Conservation (phyloP, 30 jellyfish, hydroid and myxozoan genomes). For the Cassiopea andromeda region DNA sequence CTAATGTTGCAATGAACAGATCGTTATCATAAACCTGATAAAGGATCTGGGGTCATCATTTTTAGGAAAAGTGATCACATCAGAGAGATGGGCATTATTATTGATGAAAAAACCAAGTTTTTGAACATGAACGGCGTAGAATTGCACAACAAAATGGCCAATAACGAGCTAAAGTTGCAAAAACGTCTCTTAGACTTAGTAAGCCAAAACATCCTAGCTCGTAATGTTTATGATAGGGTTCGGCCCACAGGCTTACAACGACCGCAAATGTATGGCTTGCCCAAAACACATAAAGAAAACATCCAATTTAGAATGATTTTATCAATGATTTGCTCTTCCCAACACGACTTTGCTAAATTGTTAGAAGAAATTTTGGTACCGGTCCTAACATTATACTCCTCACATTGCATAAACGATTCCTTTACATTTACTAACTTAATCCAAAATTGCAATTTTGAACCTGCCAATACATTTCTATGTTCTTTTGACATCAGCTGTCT, state of each 20-base stretch:
- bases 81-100: neutral
- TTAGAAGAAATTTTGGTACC: constrained; percentile 27
- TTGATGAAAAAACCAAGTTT: constrained; percentile 7
- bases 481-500: constrained; percentile 38
- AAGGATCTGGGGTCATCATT: neutral
- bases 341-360: constrained; percentile 37
- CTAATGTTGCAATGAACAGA: neutral
- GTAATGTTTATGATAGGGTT: constrained; percentile 30
- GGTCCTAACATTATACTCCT: neutral
- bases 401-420: constrained; percentile 19
- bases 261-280: constrained; percentile 34
- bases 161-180: constrained; percentile 21
- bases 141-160: constrained; percentile 3
- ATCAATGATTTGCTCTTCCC: constrained; percentile 40
- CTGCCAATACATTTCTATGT: constrained; percentile 3
- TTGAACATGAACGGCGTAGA: constrained; percentile 26
- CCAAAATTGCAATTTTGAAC: constrained; percentile 11
- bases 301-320: constrained; percentile 29
- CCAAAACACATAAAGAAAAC: constrained; percentile 25
- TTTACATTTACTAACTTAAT: constrained; percentile 20
- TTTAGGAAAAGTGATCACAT: constrained; percentile 13
- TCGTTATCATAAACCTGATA: constrained; percentile 10
- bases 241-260: constrained; percentile 60
- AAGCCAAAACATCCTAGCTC: neutral
- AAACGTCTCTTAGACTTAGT: constrained; percentile 14